Conservation (phyloP, 2,888 invertebrate species). For the Eustalomyia histrio region DNA sequence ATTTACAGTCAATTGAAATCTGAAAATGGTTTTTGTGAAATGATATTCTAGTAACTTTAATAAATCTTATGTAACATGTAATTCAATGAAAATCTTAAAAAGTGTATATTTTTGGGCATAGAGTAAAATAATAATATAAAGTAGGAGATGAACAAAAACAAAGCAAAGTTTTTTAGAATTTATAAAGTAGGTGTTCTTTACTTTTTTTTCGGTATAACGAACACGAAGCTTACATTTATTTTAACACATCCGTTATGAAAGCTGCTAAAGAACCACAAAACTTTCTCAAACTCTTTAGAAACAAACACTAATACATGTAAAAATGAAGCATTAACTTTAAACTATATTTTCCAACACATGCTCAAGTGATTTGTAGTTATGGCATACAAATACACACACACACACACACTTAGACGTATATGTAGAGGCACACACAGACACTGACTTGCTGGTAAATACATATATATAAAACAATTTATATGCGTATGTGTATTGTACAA, state of each 20-base stretch:
- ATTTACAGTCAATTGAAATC: too few species aligned
- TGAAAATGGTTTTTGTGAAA: too few species aligned
- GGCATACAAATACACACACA: conserved; percentile 24
- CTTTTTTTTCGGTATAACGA: conserved; percentile 40
- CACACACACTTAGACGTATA: neutral
- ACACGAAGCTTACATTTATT: conserved; percentile 59
- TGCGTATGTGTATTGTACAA: conserved; percentile 15
- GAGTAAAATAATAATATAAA: conserved; percentile 9
- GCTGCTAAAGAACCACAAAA: conserved; percentile 63
- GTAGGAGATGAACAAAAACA: conserved; percentile 18
- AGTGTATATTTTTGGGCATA: too few species aligned
- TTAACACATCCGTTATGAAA: conserved; percentile 61
- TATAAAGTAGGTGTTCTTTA: conserved; percentile 42
- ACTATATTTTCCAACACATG: conserved; percentile 62
- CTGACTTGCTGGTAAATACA: neutral
- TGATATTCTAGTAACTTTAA: too few species aligned
- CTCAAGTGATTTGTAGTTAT: conserved; percentile 63
- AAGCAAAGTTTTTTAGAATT: conserved; percentile 41
- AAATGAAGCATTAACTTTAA: conserved; percentile 49
- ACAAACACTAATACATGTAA: conserved; percentile 33
- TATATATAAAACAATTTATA: conserved; percentile 6
- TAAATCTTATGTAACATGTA: too few species aligned
- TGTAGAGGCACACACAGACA: neutral
- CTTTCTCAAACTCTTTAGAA: conserved; percentile 56
- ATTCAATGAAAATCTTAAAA: too few species aligned